Conservation (phyloP, 2,113 vertebrate genomes). For the Gnathonemus longibarbis region DNA sequence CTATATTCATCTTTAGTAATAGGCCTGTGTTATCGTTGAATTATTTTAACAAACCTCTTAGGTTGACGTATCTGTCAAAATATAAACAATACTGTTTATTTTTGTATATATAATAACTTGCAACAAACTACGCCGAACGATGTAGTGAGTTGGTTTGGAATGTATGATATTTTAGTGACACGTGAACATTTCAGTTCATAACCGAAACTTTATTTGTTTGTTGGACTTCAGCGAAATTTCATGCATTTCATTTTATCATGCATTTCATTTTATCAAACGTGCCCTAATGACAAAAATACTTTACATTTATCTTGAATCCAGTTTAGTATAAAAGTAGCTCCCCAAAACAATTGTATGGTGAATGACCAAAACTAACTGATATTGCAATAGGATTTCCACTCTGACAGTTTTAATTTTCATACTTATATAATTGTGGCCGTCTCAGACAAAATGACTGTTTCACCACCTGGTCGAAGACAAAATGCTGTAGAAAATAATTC, state of each 20-base stretch:
- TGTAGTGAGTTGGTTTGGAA: background rate
- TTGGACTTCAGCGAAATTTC: background rate
- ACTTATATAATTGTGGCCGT: background rate
- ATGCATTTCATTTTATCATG: background rate
- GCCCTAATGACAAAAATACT: background rate
- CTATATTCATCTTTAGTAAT: background rate
- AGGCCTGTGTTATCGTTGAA: background rate
- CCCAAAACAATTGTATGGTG: background rate
- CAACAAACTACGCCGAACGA: background rate
- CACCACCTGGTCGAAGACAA: background rate
- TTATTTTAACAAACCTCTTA: background rate
- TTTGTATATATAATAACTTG: background rate
- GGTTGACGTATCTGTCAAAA: background rate
- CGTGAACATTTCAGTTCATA: background rate
- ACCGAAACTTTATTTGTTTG: background rate
- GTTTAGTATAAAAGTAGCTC: background rate
- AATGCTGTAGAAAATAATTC: background rate
- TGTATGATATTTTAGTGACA: background rate
- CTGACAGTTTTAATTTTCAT: background rate
- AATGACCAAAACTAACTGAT: background rate
- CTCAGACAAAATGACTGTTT: background rate
- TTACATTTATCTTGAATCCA: background rate
- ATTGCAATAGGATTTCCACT: background rate
- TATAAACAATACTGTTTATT: background rate
- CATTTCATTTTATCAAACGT: background rate